A percentile compares a stretch with the other conserved stretches of the same genome.
phyloP scores from a whole-genome alignment of 2,888 invertebrate species.

The Melieria crassipennis region DNA sequence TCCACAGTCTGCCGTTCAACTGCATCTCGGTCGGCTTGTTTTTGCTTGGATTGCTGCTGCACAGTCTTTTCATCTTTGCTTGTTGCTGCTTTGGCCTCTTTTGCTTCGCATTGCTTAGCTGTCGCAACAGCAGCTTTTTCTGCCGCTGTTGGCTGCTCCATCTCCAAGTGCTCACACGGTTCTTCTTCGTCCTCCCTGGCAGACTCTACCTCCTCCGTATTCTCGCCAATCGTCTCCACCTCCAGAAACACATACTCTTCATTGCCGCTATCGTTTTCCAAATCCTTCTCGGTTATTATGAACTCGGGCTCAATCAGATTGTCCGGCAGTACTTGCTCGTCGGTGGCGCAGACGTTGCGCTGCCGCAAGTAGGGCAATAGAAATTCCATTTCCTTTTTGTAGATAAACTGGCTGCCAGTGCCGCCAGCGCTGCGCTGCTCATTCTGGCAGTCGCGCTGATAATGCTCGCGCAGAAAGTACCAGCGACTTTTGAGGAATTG shows the following conservation, averaged over 20 bases:
- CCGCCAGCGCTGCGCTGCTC: background rate
- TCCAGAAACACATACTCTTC: slow-evolving; percentile 44
- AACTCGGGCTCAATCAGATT: slow-evolving; percentile 45
- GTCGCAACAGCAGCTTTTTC: too few species aligned
- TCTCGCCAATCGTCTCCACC: slow-evolving; percentile 37
- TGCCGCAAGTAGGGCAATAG: slow-evolving; percentile 37
- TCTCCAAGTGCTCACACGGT: background rate
- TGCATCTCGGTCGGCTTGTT: background rate
- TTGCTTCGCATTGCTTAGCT: background rate
- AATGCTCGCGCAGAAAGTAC: slow-evolving; percentile 45
- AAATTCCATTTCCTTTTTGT: slow-evolving; percentile 42
- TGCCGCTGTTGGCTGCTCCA: background rate
- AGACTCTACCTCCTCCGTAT: background rate
- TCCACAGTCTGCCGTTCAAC: background rate
- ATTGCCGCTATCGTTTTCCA: slow-evolving; percentile 42
- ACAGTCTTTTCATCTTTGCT: background rate
- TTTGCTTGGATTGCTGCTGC: background rate
- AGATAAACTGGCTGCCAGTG: slow-evolving; percentile 33
- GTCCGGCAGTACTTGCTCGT: slow-evolving; percentile 20
- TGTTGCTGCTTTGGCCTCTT: background rate
- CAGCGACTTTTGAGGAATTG: slow-evolving; percentile 48
- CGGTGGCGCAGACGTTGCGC: slow-evolving; percentile 9
- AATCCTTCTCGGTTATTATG: slow-evolving; percentile 45
- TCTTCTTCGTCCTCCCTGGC: slow-evolving; percentile 7
- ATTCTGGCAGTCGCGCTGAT: slow-evolving; percentile 35